Evolutionary conservation across 2,888 invertebrate genomes (phyloP).

Genomic region (Andricus curvator): DNA sequence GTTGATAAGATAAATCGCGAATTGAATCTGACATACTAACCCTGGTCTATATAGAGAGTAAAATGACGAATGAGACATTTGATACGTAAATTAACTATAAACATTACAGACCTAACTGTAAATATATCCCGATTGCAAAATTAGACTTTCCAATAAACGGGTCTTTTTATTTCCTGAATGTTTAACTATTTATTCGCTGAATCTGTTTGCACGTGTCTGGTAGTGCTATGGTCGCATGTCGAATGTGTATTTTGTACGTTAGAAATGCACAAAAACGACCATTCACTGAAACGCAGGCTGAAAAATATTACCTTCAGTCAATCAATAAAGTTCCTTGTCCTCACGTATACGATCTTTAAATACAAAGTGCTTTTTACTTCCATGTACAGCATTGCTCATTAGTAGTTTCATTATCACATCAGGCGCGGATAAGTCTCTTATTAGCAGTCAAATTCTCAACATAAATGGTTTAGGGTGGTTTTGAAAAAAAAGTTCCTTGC

Average conservation of each 20-base stretch:
- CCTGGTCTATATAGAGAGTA: no score
- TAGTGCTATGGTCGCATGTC: not conserved
- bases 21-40: slow-evolving; percentile 6
- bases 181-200: not conserved
- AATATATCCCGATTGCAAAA: no score
- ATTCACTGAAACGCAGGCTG: not conserved
- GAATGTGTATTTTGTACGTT: not conserved
- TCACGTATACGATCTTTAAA: not conserved
- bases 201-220: not conserved
- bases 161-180: not conserved
- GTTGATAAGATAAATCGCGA: not conserved
- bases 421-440: no score
- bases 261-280: not conserved
- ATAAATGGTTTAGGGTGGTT: no score
- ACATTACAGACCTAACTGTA: no score
- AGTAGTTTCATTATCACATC: not conserved
- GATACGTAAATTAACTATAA: no score
- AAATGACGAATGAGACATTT: no score
- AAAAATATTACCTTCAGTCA: not conserved
- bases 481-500: no score
- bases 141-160: no score
- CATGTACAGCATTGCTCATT: not conserved
- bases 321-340: slow-evolving; percentile 1
- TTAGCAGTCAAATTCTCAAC: no score
- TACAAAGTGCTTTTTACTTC: not conserved